Percentiles rank a stretch among this genome's conserved stretches.
phyloP scores from a whole-genome alignment of 2,888 invertebrate genomes.

The Ophion obscuratus region DNA sequence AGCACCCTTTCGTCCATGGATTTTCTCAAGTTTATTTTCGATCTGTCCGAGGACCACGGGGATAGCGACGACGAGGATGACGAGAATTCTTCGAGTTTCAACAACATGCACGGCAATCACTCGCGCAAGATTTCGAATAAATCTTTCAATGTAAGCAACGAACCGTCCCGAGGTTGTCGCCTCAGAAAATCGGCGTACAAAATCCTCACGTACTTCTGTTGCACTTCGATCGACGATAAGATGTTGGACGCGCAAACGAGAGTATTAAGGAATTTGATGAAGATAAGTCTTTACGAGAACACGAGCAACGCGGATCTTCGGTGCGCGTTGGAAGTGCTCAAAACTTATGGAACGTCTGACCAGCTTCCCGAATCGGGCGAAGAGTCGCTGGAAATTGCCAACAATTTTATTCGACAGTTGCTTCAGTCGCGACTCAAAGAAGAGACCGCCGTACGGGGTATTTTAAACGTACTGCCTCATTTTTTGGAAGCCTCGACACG shows the following conservation, averaged over 20 bases:
- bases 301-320: slow-evolving; percentile 72
- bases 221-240: slow-evolving; percentile 66
- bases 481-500: slow-evolving; percentile 64
- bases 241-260: slow-evolving; percentile 70
- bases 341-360: slow-evolving; percentile 74
- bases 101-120: slow-evolving; percentile 3
- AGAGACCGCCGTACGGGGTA: slow-evolving; percentile 76
- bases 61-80: slow-evolving; percentile 49
- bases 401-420: slow-evolving; percentile 77
- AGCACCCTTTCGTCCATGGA: slow-evolving; percentile 66
- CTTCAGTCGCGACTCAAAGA: slow-evolving; percentile 78
- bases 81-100: slow-evolving; percentile 16
- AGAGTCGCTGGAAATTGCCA: slow-evolving; percentile 74
- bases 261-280: slow-evolving; percentile 75
- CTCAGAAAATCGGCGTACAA: slow-evolving; percentile 74
- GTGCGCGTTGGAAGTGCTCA: slow-evolving; percentile 79
- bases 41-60: slow-evolving; percentile 69
- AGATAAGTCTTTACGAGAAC: slow-evolving; percentile 73
- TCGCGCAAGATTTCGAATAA: background rate
- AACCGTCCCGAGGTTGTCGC: slow-evolving; percentile 61
- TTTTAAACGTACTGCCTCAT: slow-evolving; percentile 80
- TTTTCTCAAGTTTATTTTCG: slow-evolving; percentile 69
- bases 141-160: background rate
- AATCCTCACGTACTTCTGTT: slow-evolving; percentile 75
- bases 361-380: slow-evolving; percentile 71